Evolutionary conservation across 2,888 invertebrate species (phyloP).

Genomic region (Ctenicera cuprea): DNA sequence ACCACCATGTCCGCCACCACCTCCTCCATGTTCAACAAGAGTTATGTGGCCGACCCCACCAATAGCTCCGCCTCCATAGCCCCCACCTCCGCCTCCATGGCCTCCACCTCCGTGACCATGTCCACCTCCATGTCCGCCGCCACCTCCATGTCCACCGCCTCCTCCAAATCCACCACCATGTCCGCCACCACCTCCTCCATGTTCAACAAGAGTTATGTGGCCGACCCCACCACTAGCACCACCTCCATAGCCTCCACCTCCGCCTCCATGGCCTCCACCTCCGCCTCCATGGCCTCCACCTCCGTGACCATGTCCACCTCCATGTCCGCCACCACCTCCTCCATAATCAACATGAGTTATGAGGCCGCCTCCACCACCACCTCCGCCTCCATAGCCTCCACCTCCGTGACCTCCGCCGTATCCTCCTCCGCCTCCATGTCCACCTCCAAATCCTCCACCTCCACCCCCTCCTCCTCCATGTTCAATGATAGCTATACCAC

Average conservation of each 20-base stretch:
- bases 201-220: slow-evolving; percentile 5
- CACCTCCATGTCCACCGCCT: slow-evolving; percentile 39
- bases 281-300: slow-evolving; percentile 54
- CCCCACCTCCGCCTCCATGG: slow-evolving; percentile 36
- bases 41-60: not conserved
- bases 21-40: slow-evolving; percentile 45
- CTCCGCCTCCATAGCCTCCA: slow-evolving; percentile 8
- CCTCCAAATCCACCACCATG: slow-evolving; percentile 44
- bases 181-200: slow-evolving; percentile 64
- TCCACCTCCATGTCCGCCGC: slow-evolving; percentile 39
- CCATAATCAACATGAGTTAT: slow-evolving; percentile 25
- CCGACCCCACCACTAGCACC: slow-evolving; percentile 47
- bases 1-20: slow-evolving; percentile 55
- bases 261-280: slow-evolving; percentile 54
- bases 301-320: slow-evolving; percentile 10
- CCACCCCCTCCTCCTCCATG: slow-evolving; percentile 53
- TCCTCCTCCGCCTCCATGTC: slow-evolving; percentile 16
- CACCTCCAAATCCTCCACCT: slow-evolving; percentile 54
- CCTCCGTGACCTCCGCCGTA: slow-evolving; percentile 31
- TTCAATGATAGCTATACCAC: no score
- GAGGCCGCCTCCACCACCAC: slow-evolving; percentile 41
- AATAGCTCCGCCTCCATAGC: slow-evolving; percentile 22
- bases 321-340: slow-evolving; percentile 40
- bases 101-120: slow-evolving; percentile 52
- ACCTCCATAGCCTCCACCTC: slow-evolving; percentile 23